phyloP scores from a whole-genome alignment of 2,113 vertebrate genomes.

The Cyphomyrus plagiostoma region DNA sequence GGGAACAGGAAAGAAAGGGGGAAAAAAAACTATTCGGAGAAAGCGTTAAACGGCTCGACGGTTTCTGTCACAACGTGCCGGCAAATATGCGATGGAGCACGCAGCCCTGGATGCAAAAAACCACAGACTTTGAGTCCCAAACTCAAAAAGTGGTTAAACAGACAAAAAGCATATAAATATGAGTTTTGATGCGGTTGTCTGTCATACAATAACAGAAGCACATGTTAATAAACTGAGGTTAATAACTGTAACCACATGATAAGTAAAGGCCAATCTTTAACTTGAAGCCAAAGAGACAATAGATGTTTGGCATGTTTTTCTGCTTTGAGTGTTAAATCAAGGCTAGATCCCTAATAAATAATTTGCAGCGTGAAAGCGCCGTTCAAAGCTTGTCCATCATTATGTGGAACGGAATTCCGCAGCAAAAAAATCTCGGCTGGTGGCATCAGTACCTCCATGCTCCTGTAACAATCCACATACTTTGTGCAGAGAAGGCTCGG shows the following conservation, averaged over 20 bases:
- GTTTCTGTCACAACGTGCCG: slow-evolving; percentile 5
- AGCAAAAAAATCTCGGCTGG: neutral
- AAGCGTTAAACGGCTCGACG: neutral
- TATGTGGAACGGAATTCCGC: neutral
- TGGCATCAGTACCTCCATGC: neutral
- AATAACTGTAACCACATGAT: neutral
- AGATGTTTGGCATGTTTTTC: neutral
- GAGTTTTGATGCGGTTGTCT: neutral
- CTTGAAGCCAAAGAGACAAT: neutral
- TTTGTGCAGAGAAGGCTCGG: slow-evolving; percentile 33
- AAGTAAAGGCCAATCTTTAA: neutral
- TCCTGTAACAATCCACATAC: slow-evolving; percentile 27
- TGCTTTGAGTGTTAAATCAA: neutral
- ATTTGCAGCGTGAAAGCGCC: neutral
- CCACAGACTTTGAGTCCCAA: neutral
- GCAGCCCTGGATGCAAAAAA: neutral
- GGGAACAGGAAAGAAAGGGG: neutral
- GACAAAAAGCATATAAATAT: neutral
- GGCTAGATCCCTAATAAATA: neutral
- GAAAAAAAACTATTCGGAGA: slow-evolving; percentile 17
- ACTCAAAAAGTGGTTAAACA: neutral
- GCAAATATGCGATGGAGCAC: neutral
- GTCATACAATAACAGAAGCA: neutral
- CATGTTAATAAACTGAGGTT: neutral
- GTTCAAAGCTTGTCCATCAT: neutral